Base-by-base conservation (phyloP, 2,888 invertebrate genomes). In the Sericinus montela region DNA sequence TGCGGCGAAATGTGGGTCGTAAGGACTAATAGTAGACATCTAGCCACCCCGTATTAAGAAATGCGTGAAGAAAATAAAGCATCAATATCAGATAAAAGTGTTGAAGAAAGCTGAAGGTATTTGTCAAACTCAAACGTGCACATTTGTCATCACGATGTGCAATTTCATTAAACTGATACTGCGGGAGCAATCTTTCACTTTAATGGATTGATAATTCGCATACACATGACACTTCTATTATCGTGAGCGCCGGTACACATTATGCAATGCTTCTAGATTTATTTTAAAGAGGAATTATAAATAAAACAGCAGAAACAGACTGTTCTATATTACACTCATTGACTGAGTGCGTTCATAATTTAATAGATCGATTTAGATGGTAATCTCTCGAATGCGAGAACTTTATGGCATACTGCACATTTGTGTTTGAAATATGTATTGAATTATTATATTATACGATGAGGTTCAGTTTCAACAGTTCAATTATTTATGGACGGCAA, bases 181-280 rank as follows among this genome's bases (percentile, higher is more conserved):
- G 38, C 28, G 16, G 36, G 25, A 45, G 37, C 54, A 53, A 57
- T 59, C 57, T 53, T 51, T 59, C 57, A 53, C 49, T 54, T 54
- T 52, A 57, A 54, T 46, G 43, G 56, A 59, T 59, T 52, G 57
- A 55, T 55, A 52, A 46, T 49, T 49, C 49, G 42, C 53, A 34
- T 32, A 30, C 53, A 41, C 47, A 28, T 46, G 50, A 45, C 47
- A 39, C 35, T 38, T 38, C 43, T 41, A 50, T 50, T 45, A 41
- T 41, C 40, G 42, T 25, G 16, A 43, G 39, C 30, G 41, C 36
- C 23, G 10, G 40, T 7, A n/a, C 8, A 28, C 48, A 28, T 48
- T 48, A 42, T 25, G 44, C 30, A 44, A 44, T 30, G 38, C 19
- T 5, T 43, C 36, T 9, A 37, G 48, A 42, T 30, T 37, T 38